Evolutionary conservation across 2,113 vertebrate species (phyloP).

Genomic region (Acinonyx jubatus): DNA sequence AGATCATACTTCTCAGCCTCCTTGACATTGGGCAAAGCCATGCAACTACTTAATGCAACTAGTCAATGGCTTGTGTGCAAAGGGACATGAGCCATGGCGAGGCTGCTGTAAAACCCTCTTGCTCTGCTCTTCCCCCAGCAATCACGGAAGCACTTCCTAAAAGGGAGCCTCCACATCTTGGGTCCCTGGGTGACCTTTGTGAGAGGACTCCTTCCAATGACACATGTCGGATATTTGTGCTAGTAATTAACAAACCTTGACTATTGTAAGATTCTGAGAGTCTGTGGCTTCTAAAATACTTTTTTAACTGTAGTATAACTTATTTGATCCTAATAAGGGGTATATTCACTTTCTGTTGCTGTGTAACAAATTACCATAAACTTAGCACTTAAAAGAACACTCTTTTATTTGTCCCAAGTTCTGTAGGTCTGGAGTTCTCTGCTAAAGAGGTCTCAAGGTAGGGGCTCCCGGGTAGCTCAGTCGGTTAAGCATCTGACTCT

Average conservation of each 20-base stretch:
- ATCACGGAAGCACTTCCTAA: not conserved
- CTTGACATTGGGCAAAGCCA: not conserved
- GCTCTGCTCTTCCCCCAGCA: not conserved
- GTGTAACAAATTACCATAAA: not conserved
- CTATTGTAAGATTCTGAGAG: not conserved
- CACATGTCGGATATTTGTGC: not conserved
- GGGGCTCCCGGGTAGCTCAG: too few species aligned
- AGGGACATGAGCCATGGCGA: not conserved
- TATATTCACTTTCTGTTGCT: not conserved
- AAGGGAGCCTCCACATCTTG: not conserved
- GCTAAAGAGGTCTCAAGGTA: not conserved
- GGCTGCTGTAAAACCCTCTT: not conserved
- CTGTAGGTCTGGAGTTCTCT: not conserved
- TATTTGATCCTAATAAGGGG: not conserved
- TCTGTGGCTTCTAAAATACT: not conserved
- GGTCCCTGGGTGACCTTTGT: not conserved
- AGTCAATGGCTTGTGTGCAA: not conserved
- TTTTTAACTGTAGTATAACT: not conserved
- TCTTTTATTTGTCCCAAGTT: not conserved
- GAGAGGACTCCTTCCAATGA: not conserved
- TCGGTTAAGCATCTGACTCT: too few species aligned
- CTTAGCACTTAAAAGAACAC: not conserved
- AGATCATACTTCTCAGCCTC: not conserved
- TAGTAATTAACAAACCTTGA: not conserved
- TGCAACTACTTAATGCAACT: not conserved